Percentiles rank a stretch among this genome's conserved stretches.
Evolutionary conservation across 2,888 invertebrate genomes (phyloP).

Genomic region (Scaptomyza caliginosa): DNA sequence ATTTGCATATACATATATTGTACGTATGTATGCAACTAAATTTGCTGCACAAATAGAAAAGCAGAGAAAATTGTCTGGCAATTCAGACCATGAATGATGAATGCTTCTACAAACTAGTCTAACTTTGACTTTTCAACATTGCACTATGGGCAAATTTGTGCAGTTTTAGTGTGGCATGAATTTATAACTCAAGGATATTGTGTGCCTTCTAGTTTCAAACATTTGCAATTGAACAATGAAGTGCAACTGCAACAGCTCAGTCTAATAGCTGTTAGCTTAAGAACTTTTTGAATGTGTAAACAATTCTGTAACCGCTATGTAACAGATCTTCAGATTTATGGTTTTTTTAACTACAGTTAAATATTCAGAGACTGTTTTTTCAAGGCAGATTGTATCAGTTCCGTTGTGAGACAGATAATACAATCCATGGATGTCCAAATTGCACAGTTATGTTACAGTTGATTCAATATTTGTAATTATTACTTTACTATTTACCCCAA

Average conservation of each 20-base stretch:
- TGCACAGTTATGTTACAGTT: no score
- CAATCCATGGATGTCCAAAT: no score
- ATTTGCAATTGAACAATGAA: background rate
- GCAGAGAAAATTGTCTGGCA: constrained; percentile 37
- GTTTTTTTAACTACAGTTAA: no score
- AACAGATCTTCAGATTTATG: no score
- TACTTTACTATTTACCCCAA: no score
- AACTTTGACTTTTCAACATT: constrained; percentile 37
- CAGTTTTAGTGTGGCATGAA: constrained; percentile 8
- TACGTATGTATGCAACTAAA: constrained; percentile 20
- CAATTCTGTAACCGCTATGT: background rate
- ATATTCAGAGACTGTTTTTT: no score
- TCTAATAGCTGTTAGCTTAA: background rate
- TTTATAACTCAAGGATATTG: background rate
- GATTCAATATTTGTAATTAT: no score
- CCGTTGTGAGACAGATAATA: no score
- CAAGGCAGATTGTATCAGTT: no score
- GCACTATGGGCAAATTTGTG: constrained; percentile 16
- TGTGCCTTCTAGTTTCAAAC: background rate
- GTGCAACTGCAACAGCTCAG: background rate
- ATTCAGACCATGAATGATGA: constrained; percentile 66
- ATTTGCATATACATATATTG: constrained; percentile 5
- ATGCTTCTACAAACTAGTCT: constrained; percentile 53
- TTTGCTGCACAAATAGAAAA: constrained; percentile 53
- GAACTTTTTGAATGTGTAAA: background rate